Percentiles rank a stretch among this genome's conserved stretches.
These are phyloP conservation scores for Hirudo medicinalis DNA, from an alignment of 1,140 invertebrate species.

Conservation along the genomic window DNA sequence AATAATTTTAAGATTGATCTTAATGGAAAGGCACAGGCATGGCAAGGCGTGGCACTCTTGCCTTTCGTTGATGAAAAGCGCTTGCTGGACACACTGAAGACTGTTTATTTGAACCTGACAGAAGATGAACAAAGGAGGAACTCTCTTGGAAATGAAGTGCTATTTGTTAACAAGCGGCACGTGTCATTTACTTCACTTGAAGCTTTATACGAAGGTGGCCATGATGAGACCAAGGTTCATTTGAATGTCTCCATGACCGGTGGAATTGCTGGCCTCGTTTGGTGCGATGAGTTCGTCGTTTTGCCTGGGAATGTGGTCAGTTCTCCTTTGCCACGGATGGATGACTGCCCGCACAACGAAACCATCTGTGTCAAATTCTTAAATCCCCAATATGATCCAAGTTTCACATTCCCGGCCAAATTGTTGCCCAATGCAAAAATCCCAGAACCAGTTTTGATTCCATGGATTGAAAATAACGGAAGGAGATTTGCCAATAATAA, in stretches of 20 bases:
- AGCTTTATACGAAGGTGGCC: constrained; percentile 52
- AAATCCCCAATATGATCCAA: constrained; percentile 63
- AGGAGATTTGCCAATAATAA: constrained; percentile 23
- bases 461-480: constrained; percentile 46
- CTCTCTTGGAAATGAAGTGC: constrained; percentile 57
- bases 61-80: constrained; percentile 93
- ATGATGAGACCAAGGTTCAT: constrained; percentile 12
- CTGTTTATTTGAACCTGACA: constrained; percentile 64
- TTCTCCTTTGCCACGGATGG: constrained; percentile 30
- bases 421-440: constrained; percentile 52
- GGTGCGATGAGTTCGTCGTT: constrained; percentile 33
- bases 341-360: constrained; percentile 30
- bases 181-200: constrained; percentile 54
- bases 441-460: constrained; percentile 64
- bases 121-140: constrained; percentile 61
- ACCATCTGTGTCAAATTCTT: constrained; percentile 55
- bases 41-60: constrained; percentile 94
- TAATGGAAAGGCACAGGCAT: constrained; percentile 98
- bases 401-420: constrained; percentile 63
- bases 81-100: constrained; percentile 69
- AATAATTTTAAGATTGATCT: constrained; percentile 92
- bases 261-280: constrained; percentile 35
- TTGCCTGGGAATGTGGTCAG: constrained; percentile 31
- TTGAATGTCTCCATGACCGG: constrained; percentile 31
- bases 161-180: constrained; percentile 63